Conservation (phyloP, 2,113 vertebrate genomes). For the Cyprinodon tularosa region DNA sequence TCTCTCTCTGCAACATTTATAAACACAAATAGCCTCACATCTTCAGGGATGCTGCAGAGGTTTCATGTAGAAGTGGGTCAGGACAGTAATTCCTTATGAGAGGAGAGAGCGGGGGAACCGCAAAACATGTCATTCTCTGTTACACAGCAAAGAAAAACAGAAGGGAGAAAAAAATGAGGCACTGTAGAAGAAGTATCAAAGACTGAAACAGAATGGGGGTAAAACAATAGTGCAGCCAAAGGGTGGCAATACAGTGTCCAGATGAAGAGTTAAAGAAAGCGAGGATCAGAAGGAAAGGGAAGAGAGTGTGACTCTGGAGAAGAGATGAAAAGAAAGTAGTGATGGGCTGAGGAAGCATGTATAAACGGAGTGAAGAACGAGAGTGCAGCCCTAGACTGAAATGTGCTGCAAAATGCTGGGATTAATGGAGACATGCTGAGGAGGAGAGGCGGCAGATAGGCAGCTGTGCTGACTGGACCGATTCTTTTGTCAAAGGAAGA, state of each 20-base stretch:
- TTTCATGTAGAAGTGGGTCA: slow-evolving; percentile 62
- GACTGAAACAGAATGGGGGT: slow-evolving; percentile 7
- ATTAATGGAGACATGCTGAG: slow-evolving; percentile 46
- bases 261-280: slow-evolving; percentile 14
- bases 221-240: slow-evolving; percentile 29
- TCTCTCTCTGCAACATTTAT: slow-evolving; percentile 1
- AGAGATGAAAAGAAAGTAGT: slow-evolving; percentile 1
- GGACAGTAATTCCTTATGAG: slow-evolving; percentile 59
- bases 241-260: slow-evolving; percentile 21
- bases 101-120: slow-evolving; percentile 45
- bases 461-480: slow-evolving; percentile 66
- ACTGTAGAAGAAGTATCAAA: not conserved
- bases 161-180: not conserved
- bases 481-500: slow-evolving; percentile 63
- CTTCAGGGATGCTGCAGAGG: slow-evolving; percentile 27
- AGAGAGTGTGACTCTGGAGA: not conserved
- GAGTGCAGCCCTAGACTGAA: slow-evolving; percentile 15
- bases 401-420: slow-evolving; percentile 19
- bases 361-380: slow-evolving; percentile 22
- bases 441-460: slow-evolving; percentile 48
- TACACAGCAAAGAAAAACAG: slow-evolving; percentile 38
- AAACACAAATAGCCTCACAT: slow-evolving; percentile 12
- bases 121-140: slow-evolving; percentile 60
- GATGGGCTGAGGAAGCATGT: slow-evolving; percentile 22
- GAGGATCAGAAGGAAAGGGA: slow-evolving; percentile 25